These are phyloP conservation scores for Spongilla lacustris DNA, from an alignment of 37 sponge, comb jelly and placozoan genomes.

Conservation along the genomic window DNA sequence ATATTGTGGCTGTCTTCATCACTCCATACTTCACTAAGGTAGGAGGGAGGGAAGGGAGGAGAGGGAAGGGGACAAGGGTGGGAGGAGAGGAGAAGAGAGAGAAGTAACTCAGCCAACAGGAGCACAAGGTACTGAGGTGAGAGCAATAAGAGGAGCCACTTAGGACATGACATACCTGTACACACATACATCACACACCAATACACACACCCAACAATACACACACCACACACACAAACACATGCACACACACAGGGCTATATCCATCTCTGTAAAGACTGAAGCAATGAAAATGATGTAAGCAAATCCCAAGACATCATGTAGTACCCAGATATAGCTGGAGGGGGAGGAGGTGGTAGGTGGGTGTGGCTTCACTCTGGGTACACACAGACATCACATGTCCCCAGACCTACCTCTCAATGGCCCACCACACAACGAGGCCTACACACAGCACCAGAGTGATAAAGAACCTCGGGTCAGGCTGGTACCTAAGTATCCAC, in stretches of 20 bases:
- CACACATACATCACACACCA: not conserved
- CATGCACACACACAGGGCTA: too few species aligned
- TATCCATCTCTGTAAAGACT: too few species aligned
- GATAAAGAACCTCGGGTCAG: slow-evolving; percentile 76
- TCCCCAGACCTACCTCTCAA: slow-evolving; percentile 8
- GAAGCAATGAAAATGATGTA: slow-evolving; percentile 16
- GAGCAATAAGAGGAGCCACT: too few species aligned
- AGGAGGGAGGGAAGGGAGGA: slow-evolving; percentile 73
- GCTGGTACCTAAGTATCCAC: slow-evolving; percentile 63
- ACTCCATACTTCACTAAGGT: slow-evolving; percentile 82
- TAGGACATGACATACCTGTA: not conserved
- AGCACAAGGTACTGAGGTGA: slow-evolving; percentile 68
- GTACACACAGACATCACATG: too few species aligned
- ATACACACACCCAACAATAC: too few species aligned
- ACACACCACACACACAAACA: too few species aligned
- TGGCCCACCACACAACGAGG: slow-evolving; percentile 80
- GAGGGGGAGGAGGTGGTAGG: not conserved
- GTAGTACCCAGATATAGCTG: slow-evolving; percentile 61
- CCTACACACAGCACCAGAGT: slow-evolving; percentile 43
- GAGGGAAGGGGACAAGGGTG: too few species aligned
- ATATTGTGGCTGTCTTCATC: slow-evolving; percentile 92
- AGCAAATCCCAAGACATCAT: slow-evolving; percentile 62
- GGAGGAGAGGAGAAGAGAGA: slow-evolving; percentile 91
- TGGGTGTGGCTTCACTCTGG: too few species aligned
- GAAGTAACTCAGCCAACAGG: slow-evolving; percentile 64